Base-by-base conservation (phyloP, 2,888 invertebrate genomes). In the Leptura quadrifasciata region DNA sequence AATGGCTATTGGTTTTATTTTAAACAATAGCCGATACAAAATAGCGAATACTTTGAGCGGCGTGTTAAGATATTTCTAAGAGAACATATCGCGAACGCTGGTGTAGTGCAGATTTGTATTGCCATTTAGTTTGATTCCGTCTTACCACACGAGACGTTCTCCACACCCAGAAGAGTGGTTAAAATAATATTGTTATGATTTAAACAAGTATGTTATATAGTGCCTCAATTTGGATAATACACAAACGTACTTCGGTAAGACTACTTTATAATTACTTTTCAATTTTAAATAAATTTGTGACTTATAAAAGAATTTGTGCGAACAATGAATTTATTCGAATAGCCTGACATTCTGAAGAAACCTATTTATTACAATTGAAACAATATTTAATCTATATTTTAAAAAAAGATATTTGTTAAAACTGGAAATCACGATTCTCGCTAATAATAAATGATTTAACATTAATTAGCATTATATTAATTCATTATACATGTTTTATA, bases 221-320 rank as follows among this genome's bases (percentile, higher is more conserved):
- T 77, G 79, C 47, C 52, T 47, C 54, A 67, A 74, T 65, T 60
- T 72, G 75, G 79, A 77, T 76, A 71, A 68, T 55, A 73, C 21
- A 75, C 69, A 68, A 63, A 69, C 61, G 64, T 68, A 15, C 61
- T 74, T 61, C 61, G 79, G 79, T 79, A 77, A 79, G 77, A 52
- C n/a, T 69, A 18, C 31, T 73, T 55, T 57, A 61, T 61, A 31
- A 24, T 69, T 58, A 20, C 69, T 67, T 75, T 31, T 21, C 60
- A 68, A 61, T 61, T 35, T 61, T 17, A n/a, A 47, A 47, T 47
- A 47, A 47, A 47, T 47, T 47, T 47, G n/a, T n/a, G 5, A 0
- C 2, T 47, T 47, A 12, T n/a, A n/a, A 47, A 47, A n/a, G 47
- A 47, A 47, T 47, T 2, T n/a, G 1, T 12, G 47, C 47, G 15